Base-by-base conservation (phyloP, 2,797 vertebrate species). In the Hirundo rustica region DNA sequence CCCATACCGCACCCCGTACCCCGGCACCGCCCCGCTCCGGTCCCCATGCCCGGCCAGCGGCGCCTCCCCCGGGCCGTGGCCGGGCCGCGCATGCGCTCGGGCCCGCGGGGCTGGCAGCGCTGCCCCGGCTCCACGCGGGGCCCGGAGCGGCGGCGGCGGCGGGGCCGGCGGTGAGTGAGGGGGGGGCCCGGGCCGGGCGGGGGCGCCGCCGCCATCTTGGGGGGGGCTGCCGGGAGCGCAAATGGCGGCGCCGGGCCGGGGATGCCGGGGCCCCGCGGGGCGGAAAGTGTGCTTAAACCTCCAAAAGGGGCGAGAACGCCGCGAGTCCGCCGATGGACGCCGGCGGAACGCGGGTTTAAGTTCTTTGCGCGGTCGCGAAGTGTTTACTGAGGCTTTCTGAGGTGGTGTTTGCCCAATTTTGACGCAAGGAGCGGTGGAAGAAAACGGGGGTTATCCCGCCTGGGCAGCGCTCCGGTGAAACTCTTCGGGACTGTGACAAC, bases 291-390 rank as follows among this genome's bases (percentile, higher is more conserved):
- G 0, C 47, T 29, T 9, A 25, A 82, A n/a, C 1, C 53, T 10
- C 13, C 5, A 0, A 0, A 10, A 0, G 0, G 1, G 23, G 62
- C 29, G 13, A 16, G n/a, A 9, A 0, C n/a, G 0, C 40, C 8
- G 0, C 14, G 2, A 25, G 16, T 11, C 3, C 19, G 3, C 29
- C 40, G 0, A 0, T 5, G 27, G 38, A 8, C 11, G 30, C 44
- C 27, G 17, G 26, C 17, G 1, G 2, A 8, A 25, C 54, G 10
- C 13, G 22, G 7, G 45, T 0, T 32, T 0, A 2, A 51, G 62
- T 68, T 76, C 30, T 40, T 26, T 11, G 4, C 29, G 0, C 47
- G 20, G 21, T 3, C 3, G 4, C 10, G 4, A 38, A 21, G 11
- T 45, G 3, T 25, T 47, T 21, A 4, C 5, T n/a, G n/a, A n/a